phyloP scores from a whole-genome alignment of 2,113 vertebrate species.

The Macrotis lagotis region DNA sequence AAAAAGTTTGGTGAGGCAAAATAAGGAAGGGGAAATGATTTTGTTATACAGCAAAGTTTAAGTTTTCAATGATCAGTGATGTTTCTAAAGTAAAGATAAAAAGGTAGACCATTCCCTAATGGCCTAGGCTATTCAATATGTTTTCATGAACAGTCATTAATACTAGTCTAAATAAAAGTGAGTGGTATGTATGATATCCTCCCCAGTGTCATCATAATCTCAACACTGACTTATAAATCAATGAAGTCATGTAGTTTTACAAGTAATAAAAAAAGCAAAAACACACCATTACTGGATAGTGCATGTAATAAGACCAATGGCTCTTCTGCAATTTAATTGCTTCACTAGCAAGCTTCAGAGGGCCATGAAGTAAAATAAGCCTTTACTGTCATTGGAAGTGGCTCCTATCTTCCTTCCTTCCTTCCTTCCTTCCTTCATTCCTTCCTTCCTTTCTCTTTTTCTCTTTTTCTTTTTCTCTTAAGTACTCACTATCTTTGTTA shows the following conservation, averaged over 20 bases:
- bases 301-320: neutral
- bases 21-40: neutral
- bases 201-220: slow-evolving; percentile 17
- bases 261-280: slow-evolving; percentile 24
- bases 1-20: neutral
- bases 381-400: too few relatives aligned
- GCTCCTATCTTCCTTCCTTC: too few relatives aligned
- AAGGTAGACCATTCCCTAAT: slow-evolving; percentile 20
- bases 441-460: too few relatives aligned
- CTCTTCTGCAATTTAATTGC: slow-evolving; percentile 21
- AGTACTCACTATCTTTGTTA: neutral
- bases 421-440: too few relatives aligned
- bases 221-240: slow-evolving; percentile 9
- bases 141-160: slow-evolving; percentile 48
- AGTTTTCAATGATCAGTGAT: neutral
- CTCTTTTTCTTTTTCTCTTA: too few relatives aligned
- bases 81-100: neutral
- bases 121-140: neutral
- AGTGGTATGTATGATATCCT: slow-evolving; percentile 20
- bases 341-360: slow-evolving; percentile 20
- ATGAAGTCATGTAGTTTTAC: neutral
- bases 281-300: neutral
- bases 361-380: slow-evolving; percentile 28
- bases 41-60: slow-evolving; percentile 16
- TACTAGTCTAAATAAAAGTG: slow-evolving; percentile 35